Evolutionary conservation across 2,113 vertebrate genomes (phyloP).

Genomic region (Perca schrenkii): DNA sequence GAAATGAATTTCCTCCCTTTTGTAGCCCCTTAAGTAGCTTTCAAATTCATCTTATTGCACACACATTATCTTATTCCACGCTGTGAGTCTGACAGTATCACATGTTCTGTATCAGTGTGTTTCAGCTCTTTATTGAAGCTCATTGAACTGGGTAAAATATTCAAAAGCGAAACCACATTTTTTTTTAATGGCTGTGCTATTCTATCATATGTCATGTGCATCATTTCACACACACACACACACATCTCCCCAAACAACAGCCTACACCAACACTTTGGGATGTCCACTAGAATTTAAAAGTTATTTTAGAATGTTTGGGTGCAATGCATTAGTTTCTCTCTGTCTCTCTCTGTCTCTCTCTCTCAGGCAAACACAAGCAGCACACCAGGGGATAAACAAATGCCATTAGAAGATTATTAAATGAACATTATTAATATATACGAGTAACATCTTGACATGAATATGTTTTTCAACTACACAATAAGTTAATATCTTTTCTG

Average conservation of each 20-base stretch:
- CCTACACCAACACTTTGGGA: neutral
- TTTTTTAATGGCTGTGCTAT: neutral
- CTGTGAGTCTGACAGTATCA: neutral
- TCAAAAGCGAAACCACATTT: neutral
- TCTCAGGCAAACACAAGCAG: neutral
- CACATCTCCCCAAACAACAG: neutral
- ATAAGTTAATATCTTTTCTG: neutral
- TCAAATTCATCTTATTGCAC: too few relatives aligned
- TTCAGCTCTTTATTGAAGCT: neutral
- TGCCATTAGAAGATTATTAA: too few relatives aligned
- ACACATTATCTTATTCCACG: neutral
- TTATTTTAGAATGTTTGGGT: neutral
- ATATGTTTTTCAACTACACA: neutral
- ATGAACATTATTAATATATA: too few relatives aligned
- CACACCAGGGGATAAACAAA: neutral
- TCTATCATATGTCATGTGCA: neutral
- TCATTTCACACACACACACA: too few relatives aligned
- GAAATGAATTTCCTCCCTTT: neutral
- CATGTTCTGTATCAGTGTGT: neutral
- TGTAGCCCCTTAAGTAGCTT: neutral
- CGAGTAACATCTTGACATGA: too few relatives aligned
- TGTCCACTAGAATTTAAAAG: neutral
- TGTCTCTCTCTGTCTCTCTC: neutral
- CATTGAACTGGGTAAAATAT: neutral
- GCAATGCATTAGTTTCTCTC: neutral